Evolutionary conservation across 2,888 invertebrate species (phyloP), one percentile per base, ranked within the genome.

Genomic region (Mythimna pallens): DNA sequence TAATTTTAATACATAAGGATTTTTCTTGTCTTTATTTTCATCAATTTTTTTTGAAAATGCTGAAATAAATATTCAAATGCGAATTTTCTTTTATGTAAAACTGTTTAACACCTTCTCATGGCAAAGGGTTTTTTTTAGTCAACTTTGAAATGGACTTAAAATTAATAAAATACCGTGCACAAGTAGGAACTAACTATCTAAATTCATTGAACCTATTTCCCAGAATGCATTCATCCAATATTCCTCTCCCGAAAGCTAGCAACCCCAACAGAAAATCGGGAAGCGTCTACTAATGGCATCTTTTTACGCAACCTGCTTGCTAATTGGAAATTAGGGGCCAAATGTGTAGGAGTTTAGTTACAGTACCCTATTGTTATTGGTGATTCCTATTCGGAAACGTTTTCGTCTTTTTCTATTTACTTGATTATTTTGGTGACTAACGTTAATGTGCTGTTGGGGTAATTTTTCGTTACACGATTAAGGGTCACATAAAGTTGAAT

Each of bases 251-350:
- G 20, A 78, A 73, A 25, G 76, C 76, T 85, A 55, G 82, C 83
- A 86, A 80, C 86, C 80, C 83, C 78, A 65, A 81, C 70, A 74
- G 74, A 82, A 86, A 85, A 83, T 86, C 91, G 91, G 91, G 92
- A 93, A 92, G 89, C 92, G 92, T 91, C 92, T 92, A 87, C 88
- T 94, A 95, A 95, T 95, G 95, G 93, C 93, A 90, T 93, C 94
- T 95, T 95, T 95, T 95, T 95, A 95, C 95, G 95, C 93, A 95
- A 96, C 95, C 95, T 95, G 95, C 94, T 92, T 95, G 94, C 94
- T 95, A 95, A 96, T 96, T 95, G 94, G 94, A 93, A 93, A 95
- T 95, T 95, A 95, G 93, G 92, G 89, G 91, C 89, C 92, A 93
- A 95, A 96, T 96, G 95, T 95, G 94, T 92, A 93, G 92, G 94